Evolutionary conservation across 2,113 vertebrate species (phyloP), one percentile per base, ranked within the genome.

Genomic region (Silurus meridionalis): DNA sequence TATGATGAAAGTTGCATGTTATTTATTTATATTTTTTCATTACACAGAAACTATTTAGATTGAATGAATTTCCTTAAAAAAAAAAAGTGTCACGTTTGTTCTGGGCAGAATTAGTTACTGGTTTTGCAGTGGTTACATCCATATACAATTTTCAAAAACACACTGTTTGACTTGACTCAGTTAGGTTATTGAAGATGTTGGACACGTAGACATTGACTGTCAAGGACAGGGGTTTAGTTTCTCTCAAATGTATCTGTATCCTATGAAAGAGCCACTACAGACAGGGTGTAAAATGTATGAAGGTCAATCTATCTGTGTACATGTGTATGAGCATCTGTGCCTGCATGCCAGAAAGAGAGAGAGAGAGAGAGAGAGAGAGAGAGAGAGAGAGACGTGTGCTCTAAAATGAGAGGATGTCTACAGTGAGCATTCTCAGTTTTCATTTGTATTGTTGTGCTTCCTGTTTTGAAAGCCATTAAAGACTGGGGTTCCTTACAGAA

Each of bases 401-500:
- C 71, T 60, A 69, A 85, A 89, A 79, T 82, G 79, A 85, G 85
- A 88, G 85, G 87, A 88, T 87, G 87, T 83, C 87, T 82, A 58
- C 67, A 89, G 88, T 82, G 92, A 91, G 90, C 90, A 81, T 92
- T 92, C 92, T 95, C 93, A 92, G 92, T 89, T 87, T 89, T 89
- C 87, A 88, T 64, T 88, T 87, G 90, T 91, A 93, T 95, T 94
- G 92, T 95, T 90, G 89, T 88, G 92, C 92, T 95, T 95, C 94
- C 94, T 95, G 95, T 95, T 95, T 95, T 95, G 94, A 95, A 95
- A 95, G 93, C 93, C 93, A 95, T 95, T 94, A 95, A 96, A 93
- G 93, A 95, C 93, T 93, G 92, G 93, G 93, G 94, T 95, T 95
- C 94, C 94, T 94, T 93, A 93, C 93, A 93, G 94, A 89, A 87